Conservation (phyloP, 2,888 invertebrate genomes). For the Epistrophe eligans region DNA sequence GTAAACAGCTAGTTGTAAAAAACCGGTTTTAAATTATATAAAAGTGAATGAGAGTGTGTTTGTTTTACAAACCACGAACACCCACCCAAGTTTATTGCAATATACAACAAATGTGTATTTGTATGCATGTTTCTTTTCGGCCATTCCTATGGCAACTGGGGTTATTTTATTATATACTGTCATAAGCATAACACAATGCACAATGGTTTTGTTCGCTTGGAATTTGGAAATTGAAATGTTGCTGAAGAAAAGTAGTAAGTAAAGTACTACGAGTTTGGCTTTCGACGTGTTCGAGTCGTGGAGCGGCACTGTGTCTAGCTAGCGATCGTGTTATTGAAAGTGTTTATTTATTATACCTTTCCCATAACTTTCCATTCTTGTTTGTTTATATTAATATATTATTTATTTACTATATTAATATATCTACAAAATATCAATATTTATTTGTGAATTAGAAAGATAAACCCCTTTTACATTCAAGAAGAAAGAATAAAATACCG, state of each 20-base stretch:
- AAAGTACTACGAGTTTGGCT: constrained; percentile 62
- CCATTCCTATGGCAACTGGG: constrained; percentile 50
- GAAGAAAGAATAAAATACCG: constrained; percentile 20
- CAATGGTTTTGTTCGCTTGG: constrained; percentile 33
- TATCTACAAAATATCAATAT: background rate
- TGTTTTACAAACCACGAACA: background rate
- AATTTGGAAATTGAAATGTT: constrained; percentile 41
- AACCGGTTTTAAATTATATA: constrained; percentile 32
- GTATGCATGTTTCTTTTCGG: constrained; percentile 44
- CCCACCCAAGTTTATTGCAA: background rate
- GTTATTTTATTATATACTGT: background rate
- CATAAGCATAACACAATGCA: too few relatives aligned
- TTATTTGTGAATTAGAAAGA: background rate
- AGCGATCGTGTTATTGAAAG: constrained; percentile 42
- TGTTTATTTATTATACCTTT: constrained; percentile 22
- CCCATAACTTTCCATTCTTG: constrained; percentile 9
- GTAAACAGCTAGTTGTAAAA: background rate
- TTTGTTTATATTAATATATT: constrained; percentile 1
- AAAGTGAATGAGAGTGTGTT: background rate
- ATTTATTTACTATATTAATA: too few relatives aligned
- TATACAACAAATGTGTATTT: background rate
- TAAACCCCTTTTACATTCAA: background rate
- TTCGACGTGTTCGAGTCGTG: constrained; percentile 57
- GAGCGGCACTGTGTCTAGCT: background rate
- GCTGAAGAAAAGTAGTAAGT: constrained; percentile 43